Evolutionary conservation across 2,888 invertebrate species (phyloP).

Genomic region (Shargacucullia verbasci): DNA sequence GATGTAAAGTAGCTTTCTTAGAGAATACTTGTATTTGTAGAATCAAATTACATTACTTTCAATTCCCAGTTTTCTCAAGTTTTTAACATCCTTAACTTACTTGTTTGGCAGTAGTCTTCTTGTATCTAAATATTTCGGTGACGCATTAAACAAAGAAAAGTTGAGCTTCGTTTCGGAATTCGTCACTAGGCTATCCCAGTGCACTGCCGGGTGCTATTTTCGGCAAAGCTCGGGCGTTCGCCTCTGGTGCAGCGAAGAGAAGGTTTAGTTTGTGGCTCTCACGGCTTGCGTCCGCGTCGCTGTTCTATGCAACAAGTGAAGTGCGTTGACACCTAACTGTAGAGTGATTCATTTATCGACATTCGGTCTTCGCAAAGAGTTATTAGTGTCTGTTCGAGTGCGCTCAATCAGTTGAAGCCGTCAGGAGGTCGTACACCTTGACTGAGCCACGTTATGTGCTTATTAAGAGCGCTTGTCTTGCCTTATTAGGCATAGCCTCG

Average conservation of each 20-base stretch:
- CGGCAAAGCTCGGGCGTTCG: constrained; percentile 81
- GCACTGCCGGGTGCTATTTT: constrained; percentile 88
- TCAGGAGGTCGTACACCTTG: constrained; percentile 82
- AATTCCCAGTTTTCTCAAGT: constrained; percentile 4
- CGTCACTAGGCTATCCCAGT: constrained; percentile 82
- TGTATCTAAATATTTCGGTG: constrained; percentile 57
- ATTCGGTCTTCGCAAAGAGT: constrained; percentile 71
- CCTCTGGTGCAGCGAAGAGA: constrained; percentile 77
- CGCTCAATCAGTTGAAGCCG: constrained; percentile 69
- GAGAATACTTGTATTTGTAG: constrained; percentile 54
- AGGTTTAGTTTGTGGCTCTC: constrained; percentile 78
- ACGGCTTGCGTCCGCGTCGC: constrained; percentile 75
- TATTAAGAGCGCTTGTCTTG: constrained; percentile 80
- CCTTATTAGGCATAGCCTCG: constrained; percentile 84
- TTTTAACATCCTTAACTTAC: constrained; percentile 14
- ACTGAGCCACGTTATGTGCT: constrained; percentile 78
- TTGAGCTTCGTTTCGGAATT: constrained; percentile 69
- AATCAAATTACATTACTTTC: constrained; percentile 4
- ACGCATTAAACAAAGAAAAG: constrained; percentile 73
- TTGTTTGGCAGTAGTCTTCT: constrained; percentile 30
- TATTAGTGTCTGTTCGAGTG: constrained; percentile 82
- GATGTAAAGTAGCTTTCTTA: constrained; percentile 66
- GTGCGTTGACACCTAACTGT: constrained; percentile 88
- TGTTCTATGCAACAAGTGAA: constrained; percentile 79
- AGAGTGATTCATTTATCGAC: constrained; percentile 83